phyloP scores from a whole-genome alignment of 2,797 vertebrate species.

The Spatula clypeata region DNA sequence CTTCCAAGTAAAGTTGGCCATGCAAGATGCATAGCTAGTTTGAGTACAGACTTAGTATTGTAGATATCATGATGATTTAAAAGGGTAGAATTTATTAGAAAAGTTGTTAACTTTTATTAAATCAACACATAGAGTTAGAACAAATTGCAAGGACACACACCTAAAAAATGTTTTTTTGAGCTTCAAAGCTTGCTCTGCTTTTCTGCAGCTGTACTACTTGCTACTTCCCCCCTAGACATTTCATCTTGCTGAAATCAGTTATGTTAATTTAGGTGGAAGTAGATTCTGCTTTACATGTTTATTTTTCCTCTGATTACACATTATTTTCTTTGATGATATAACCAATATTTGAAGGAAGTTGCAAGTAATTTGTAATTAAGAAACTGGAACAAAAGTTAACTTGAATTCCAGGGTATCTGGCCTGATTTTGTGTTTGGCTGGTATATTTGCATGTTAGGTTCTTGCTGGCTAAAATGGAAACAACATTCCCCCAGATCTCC shows the following conservation, averaged over 20 bases:
- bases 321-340: not conserved
- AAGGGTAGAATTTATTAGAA: not conserved
- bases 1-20: not conserved
- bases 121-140: not conserved
- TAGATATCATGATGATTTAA: not conserved
- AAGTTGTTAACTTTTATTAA: not conserved
- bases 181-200: not conserved
- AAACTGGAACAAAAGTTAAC: not conserved
- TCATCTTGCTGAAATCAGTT: not conserved
- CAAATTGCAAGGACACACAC: not conserved
- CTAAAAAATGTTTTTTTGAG: not conserved
- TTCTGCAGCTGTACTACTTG: not conserved
- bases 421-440: not conserved
- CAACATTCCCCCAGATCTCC: not conserved
- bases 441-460: not conserved
- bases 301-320: not conserved
- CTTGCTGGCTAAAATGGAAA: not conserved
- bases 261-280: not conserved
- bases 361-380: not conserved
- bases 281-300: not conserved
- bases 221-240: fast-evolving
- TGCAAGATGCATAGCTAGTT: not conserved
- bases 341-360: not conserved
- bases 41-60: not conserved
- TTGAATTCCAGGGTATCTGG: not conserved